Conservation (phyloP, 2,113 vertebrate genomes). For the Forbesichthys agassizii region DNA sequence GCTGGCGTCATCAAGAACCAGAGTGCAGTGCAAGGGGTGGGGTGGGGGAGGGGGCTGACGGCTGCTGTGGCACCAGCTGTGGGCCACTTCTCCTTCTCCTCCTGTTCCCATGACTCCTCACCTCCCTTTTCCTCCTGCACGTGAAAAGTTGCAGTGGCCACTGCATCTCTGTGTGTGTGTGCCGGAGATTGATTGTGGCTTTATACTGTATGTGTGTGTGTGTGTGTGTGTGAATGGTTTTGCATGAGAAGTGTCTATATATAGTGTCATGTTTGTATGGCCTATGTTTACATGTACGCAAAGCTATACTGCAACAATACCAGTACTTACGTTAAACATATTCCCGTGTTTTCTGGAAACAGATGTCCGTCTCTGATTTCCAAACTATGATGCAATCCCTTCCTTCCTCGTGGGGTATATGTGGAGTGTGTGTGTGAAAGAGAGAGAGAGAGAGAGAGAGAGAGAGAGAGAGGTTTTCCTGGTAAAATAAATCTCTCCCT, state of each 20-base stretch:
- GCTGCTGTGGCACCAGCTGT: slow-evolving; percentile 56
- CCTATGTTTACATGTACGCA: neutral
- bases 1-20: slow-evolving; percentile 76
- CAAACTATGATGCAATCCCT: slow-evolving; percentile 46
- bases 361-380: slow-evolving; percentile 45
- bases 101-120: neutral
- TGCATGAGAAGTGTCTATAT: too few species aligned
- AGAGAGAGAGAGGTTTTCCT: slow-evolving; percentile 58
- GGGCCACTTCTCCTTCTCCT: slow-evolving; percentile 39
- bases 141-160: too few species aligned
- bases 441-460: slow-evolving; percentile 38
- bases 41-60: slow-evolving; percentile 34
- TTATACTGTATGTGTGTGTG: slow-evolving; percentile 8
- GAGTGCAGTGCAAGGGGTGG: slow-evolving; percentile 50
- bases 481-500: slow-evolving; percentile 11
- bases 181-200: too few species aligned
- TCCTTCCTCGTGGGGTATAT: slow-evolving; percentile 29
- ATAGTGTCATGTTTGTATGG: neutral
- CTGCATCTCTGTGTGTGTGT: neutral
- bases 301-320: too few species aligned
- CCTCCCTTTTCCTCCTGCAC: neutral
- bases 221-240: neutral
- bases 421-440: neutral
- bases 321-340: too few species aligned
- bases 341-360: slow-evolving; percentile 9